Base-by-base conservation (phyloP, 2,888 invertebrate genomes). In the Drosophila vallismaia region DNA sequence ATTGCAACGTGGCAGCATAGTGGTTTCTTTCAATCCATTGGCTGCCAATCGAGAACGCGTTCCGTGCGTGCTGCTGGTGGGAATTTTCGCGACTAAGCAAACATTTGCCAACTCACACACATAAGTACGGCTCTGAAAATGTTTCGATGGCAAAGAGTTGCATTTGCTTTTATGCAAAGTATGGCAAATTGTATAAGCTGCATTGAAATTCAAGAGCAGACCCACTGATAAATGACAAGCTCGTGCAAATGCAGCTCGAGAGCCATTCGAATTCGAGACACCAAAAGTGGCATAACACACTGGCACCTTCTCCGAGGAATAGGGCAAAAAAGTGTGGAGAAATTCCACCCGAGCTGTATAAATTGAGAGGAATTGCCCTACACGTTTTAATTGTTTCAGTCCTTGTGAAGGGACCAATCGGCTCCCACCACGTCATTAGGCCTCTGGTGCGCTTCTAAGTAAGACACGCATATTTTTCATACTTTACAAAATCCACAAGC, bases 381-480 rank as follows among this genome's bases (percentile, higher is more conserved):
- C 64, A 68, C 55, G 64, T 54, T 64, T 64, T 70, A 69, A 67
- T 69, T 49, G 58, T 49, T 50, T 33, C 29, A 12, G 42, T 49
- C 24, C 44, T 19, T 10, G 10, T 24, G 29, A 29, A 0, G 26
- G 50, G 51, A 4, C 24, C 38, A 49, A 52, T 55, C 31, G 56
- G 48, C 24, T 33, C 7, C 54, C 19, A 59, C 52, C 52, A 74
- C 72, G 74, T 72, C 74, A 72, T 72, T 72, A 71, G 69, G 74
- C 70, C 51, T 48, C 31, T 38, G 51, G 49, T 64, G 58, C 52
- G 62, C 38, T 36, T 56, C 33, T 56, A 67, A 58, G 59, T 66
- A 54, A 88, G 80, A 66, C 71, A 71, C 71, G 76, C 64, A 76
- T 69, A 88, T 82, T 79, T 82, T 88, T 86, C 84, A 82, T 82